phyloP scores from a whole-genome alignment of 2,888 invertebrate species.

The Listrodromus nycthemerus region DNA sequence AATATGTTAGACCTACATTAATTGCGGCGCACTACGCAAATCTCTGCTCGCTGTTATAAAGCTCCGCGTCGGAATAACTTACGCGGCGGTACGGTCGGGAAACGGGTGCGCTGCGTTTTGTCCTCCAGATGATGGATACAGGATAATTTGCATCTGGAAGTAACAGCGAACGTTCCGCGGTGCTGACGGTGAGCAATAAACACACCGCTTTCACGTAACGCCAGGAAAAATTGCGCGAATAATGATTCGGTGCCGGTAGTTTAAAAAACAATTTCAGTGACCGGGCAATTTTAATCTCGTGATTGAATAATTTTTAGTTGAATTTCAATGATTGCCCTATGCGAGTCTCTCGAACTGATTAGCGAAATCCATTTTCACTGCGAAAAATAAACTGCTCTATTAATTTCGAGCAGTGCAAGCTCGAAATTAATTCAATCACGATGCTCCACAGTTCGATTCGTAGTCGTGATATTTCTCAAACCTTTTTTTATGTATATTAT shows the following conservation, averaged over 20 bases:
- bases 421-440: not conserved
- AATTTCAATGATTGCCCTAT: too few species aligned
- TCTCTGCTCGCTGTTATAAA: constrained; percentile 20
- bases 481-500: not conserved
- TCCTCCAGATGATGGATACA: constrained; percentile 47
- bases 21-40: constrained; percentile 1
- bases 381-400: too few species aligned
- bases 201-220: not conserved
- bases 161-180: constrained; percentile 11
- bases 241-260: not conserved
- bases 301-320: too few species aligned
- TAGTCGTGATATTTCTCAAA: too few species aligned
- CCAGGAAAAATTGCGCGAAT: too few species aligned
- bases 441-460: not conserved
- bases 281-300: too few species aligned
- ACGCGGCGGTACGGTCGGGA: constrained; percentile 20
- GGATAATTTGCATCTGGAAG: constrained; percentile 57
- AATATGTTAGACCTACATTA: constrained; percentile 6
- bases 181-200: not conserved
- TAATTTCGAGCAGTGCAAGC: too few species aligned
- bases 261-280: not conserved
- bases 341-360: not conserved
- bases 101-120: constrained; percentile 27
- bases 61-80: constrained; percentile 29
- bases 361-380: not conserved